Base-by-base conservation (phyloP, 1,140 invertebrate genomes). In the Prorops nasuta region DNA sequence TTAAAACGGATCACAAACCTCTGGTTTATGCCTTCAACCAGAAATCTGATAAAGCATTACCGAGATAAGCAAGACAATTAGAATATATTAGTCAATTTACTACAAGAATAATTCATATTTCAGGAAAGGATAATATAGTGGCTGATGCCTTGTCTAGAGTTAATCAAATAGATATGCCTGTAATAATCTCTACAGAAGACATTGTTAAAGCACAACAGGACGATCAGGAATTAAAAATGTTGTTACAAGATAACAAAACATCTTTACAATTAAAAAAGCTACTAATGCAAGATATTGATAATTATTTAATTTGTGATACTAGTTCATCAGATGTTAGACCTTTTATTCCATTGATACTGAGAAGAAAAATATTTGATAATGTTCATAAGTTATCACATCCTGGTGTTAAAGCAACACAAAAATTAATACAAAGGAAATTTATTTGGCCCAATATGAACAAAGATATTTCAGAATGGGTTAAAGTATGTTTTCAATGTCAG, bases 81-180 rank as follows among this genome's bases (percentile, higher is more conserved):
- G 64, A 12, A 8, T 35, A 1, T n/a, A 37, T n/a, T n/a, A 24
- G 48, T 0, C 60, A 71, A 39, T 72, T 66, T 44, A 49, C 64
- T 1, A 69, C 64, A 1, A 60, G 71, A 31, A 62, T 74, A 12
- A 55, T 37, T 20, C 60, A 74, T 42, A 49, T 73, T 2, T 22
- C 38, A 15, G 71, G 69, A 1, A 18, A 34, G 1, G 31, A 47
- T 8, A 71, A 74, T 41, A 20, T 49, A 0, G 53, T 57, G 0
- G 57, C 62, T 0, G 64, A 63, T 37, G 28, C 59, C 2, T 24
- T 64, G 0, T 64, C 54, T 0, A 44, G 64, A 7, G 22, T 49
- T 3, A 15, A 39, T 7, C 14, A 38, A 0, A 32, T 51, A 18
- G 14, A 40, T 8, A 24, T 20, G n/a, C 18, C 46, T 2, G 19